Base-by-base conservation (phyloP, 2,113 vertebrate genomes). In the Numida meleagris region DNA sequence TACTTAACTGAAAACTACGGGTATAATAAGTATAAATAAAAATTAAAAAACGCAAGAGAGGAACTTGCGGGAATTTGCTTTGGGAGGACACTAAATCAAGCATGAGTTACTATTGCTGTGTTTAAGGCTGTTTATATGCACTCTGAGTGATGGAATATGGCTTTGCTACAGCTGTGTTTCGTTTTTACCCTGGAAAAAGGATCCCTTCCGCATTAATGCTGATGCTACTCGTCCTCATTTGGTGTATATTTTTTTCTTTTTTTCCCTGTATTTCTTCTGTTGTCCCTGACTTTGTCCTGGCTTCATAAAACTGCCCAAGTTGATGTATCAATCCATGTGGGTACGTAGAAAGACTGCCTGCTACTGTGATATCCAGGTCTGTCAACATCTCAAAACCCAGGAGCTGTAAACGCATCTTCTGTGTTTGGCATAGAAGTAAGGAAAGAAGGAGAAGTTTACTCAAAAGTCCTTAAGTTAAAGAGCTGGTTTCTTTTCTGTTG, bases 31-130 rank as follows among this genome's bases (percentile, higher is more conserved):
- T n/a, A 33, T 62, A 40, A 58, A 57, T 62, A 40, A 55, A 25
- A 57, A 31, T 57, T 57, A 93, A 83, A 90, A 90, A 66, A 57
- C 14, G 4, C 65, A 19, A 78, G 58, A 87, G 81, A 89, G 46
- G 40, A 84, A 71, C 55, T 72, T 68, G 27, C 58, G 89, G 58
- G 73, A 90, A 77, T 78, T 70, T 92, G 40, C 57, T 90, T 74
- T 82, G 84, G 81, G 36, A 90, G 70, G 59, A 63, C 50, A 14
- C 34, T 96, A 93, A 82, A 53, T 91, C 82, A 94, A 86, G 68
- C 4, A 6, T 46, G 15, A 82, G 68, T 86, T 83, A 42, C 48
- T 76, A 66, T 73, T 40, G 55, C 43, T 92, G 76, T 73, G 24
- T 68, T 85, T 79, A 48, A 87, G 85, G 74, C 25, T 33, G 58